phyloP scores from a whole-genome alignment of 2,888 invertebrate species.

The Drosophila mettleri region DNA sequence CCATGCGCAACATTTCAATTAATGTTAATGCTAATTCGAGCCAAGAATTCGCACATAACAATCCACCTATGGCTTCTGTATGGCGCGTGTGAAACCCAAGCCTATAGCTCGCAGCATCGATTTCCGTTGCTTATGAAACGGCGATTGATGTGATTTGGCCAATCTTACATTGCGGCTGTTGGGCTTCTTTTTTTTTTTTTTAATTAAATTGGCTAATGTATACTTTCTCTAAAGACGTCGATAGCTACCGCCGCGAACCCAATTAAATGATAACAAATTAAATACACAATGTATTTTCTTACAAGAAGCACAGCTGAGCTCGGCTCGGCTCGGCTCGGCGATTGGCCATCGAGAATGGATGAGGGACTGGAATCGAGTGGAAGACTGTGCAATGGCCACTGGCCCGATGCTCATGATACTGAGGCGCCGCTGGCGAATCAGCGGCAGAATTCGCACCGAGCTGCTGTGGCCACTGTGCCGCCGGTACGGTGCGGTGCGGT shows the following conservation, averaged over 20 bases:
- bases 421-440: constrained; percentile 71
- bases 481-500: too few species aligned
- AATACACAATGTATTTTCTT: constrained; percentile 43
- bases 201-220: constrained; percentile 57
- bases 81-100: neutral
- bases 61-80: constrained; percentile 49
- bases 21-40: constrained; percentile 17
- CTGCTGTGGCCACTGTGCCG: constrained; percentile 54
- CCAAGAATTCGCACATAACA: neutral
- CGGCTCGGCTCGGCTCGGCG: constrained; percentile 6
- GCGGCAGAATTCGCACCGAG: constrained; percentile 68
- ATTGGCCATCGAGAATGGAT: constrained; percentile 21
- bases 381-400: constrained; percentile 20
- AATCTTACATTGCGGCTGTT: constrained; percentile 31
- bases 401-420: constrained; percentile 62
- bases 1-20: constrained; percentile 69
- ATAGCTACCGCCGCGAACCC: constrained; percentile 69
- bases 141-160: constrained; percentile 59
- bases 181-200: constrained; percentile 23
- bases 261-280: constrained; percentile 76
- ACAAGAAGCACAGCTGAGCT: constrained; percentile 23
- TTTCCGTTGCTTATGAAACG: constrained; percentile 45
- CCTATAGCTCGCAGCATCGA: constrained; percentile 9
- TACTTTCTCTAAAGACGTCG: constrained; percentile 63
- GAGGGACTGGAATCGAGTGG: constrained; percentile 16